These are phyloP conservation scores for Dreissena rostriformis DNA, from an alignment of 1,140 invertebrate species.

Conservation along the genomic window DNA sequence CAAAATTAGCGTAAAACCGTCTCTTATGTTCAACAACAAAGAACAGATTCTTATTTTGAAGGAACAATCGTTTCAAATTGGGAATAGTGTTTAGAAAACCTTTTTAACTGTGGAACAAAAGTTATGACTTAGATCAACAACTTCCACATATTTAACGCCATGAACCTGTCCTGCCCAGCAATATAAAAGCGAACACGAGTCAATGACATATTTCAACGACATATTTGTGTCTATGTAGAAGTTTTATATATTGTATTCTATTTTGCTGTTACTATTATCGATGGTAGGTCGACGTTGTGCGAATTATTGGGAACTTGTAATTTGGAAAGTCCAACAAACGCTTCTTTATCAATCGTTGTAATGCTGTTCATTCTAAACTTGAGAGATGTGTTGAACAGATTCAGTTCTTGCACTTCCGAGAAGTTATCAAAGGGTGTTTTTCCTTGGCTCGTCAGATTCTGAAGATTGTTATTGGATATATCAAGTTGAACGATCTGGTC, in stretches of 20 bases:
- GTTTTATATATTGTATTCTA: not conserved
- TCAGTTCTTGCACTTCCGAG: too few species aligned
- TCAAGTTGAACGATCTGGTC: too few species aligned
- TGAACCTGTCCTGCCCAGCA: conserved; percentile 41
- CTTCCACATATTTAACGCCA: not conserved
- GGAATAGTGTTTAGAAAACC: not conserved
- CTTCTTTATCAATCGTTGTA: too few species aligned
- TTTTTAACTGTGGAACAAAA: not conserved
- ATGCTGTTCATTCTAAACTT: too few species aligned
- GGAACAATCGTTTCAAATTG: not conserved
- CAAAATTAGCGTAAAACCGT: not conserved
- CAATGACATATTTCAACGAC: conserved; percentile 1
- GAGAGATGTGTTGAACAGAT: too few species aligned
- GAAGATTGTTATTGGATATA: too few species aligned
- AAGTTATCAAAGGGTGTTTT: too few species aligned
- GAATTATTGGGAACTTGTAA: too few species aligned
- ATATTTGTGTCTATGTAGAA: conserved; percentile 13
- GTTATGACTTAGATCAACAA: conserved; percentile 17
- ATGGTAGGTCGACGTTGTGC: too few species aligned
- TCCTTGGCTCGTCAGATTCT: too few species aligned
- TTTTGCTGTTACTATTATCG: conserved; percentile 25
- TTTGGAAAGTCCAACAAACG: too few species aligned
- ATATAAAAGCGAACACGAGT: conserved; percentile 18
- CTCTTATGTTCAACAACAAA: not conserved
- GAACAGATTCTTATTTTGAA: not conserved